These are phyloP conservation scores for Glandiceps talaboti DNA, from an alignment of 53 echinoderm and acorn worm genomes.

Conservation along the genomic window DNA sequence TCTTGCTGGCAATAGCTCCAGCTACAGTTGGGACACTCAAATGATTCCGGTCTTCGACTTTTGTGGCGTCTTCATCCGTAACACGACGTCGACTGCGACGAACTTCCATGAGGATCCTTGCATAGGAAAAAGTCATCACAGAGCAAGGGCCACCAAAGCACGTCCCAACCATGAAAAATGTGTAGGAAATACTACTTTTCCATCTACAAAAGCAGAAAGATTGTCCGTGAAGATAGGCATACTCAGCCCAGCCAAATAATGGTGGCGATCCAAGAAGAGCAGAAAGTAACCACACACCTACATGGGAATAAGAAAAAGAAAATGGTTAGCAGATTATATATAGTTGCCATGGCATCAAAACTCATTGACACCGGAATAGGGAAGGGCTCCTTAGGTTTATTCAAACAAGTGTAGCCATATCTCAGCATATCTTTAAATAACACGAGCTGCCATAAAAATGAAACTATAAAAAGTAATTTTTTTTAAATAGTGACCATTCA, in stretches of 20 bases:
- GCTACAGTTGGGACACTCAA: background rate
- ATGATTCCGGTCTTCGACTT: background rate
- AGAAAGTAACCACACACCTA: constrained; percentile 85
- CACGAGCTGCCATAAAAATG: too few species aligned
- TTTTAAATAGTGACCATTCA: too few species aligned
- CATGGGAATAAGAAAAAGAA: constrained; percentile 11
- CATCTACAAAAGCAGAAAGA: constrained; percentile 94
- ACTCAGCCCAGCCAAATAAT: constrained; percentile 60
- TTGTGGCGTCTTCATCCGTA: background rate
- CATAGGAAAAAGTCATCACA: constrained; percentile 85
- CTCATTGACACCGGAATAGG: too few species aligned
- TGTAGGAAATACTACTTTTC: constrained; percentile 54
- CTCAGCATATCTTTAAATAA: too few species aligned
- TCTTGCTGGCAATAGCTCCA: background rate
- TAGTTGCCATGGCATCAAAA: too few species aligned
- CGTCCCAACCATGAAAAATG: constrained; percentile 93
- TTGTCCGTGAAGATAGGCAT: constrained; percentile 72
- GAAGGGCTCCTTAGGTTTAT: too few species aligned
- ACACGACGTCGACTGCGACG: constrained; percentile 54
- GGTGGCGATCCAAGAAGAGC: constrained; percentile 55
- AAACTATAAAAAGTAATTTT: too few species aligned
- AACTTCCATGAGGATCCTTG: constrained; percentile 64
- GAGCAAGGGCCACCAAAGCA: constrained; percentile 98
- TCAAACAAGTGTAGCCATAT: too few species aligned
- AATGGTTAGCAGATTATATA: too few species aligned